phyloP scores from a whole-genome alignment of 2,797 vertebrate species.

The Astyanax mexicanus region DNA sequence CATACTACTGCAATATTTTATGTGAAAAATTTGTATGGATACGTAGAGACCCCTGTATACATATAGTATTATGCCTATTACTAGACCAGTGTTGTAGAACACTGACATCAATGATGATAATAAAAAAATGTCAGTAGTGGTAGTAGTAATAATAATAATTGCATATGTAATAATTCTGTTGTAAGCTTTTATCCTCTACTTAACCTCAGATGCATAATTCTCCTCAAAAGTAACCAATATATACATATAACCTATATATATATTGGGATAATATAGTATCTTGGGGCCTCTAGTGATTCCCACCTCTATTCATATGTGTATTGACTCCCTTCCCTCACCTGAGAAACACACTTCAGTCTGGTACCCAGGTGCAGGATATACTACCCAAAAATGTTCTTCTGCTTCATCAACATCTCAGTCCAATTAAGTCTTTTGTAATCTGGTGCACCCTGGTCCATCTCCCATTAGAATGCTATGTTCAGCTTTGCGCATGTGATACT shows the following conservation, averaged over 20 bases:
- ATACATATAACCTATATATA: too few relatives aligned
- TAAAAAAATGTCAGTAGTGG: too few relatives aligned
- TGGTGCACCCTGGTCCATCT: conserved; percentile 38
- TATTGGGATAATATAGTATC: neutral
- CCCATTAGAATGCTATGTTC: conserved; percentile 33
- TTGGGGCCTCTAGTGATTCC: neutral
- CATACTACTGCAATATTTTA: neutral
- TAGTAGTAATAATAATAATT: neutral
- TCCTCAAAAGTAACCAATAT: too few relatives aligned
- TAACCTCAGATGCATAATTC: too few relatives aligned
- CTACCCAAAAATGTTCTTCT: conserved; percentile 15
- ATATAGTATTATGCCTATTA: neutral
- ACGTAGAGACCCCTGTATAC: neutral
- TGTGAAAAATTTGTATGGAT: neutral
- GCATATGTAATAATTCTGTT: too few relatives aligned
- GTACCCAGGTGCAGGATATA: conserved; percentile 23
- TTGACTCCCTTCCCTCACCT: conserved; percentile 63
- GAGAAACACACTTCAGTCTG: conserved; percentile 37
- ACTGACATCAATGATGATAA: neutral
- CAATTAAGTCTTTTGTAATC: conserved; percentile 8
- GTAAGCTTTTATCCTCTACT: too few relatives aligned
- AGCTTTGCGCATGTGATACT: conserved; percentile 26
- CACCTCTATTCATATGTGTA: conserved; percentile 42
- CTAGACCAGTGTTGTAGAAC: neutral
- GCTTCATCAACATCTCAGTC: conserved; percentile 20